Base-by-base conservation (phyloP, 2,888 invertebrate genomes). In the Ditula angustiorana region DNA sequence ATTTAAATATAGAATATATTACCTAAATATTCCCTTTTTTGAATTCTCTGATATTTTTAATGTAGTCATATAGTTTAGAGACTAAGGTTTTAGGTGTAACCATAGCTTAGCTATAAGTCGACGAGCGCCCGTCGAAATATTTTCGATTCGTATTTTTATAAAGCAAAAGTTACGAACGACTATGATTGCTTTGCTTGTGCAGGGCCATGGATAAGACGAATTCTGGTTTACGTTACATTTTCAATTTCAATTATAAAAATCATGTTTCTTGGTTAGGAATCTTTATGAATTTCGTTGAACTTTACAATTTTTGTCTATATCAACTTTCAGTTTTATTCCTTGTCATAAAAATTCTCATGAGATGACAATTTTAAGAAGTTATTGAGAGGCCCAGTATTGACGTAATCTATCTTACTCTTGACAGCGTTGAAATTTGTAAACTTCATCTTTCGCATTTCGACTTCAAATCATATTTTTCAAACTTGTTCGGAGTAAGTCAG, bases 101-200 rank as follows among this genome's bases (percentile, higher is more conserved):
- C 73, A 86, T 92, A 92, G 92, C 90, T 91, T 92, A 89, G 86
- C 79, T 78, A 82, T 89, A 88, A 90, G 88, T 84, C 83, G 90
- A 85, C 87, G 81, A 79, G 88, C 88, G 80, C 87, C 87, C 87
- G 92, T 92, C 89, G 81, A 88, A 80, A 90, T 91, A 92, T 91
- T 92, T 92, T 92, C 90, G 89, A 92, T 91, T 92, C 90, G 92
- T 92, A 90, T 92, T 92, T 92, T 92, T 91, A 90, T 91, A 91
- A 89, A 88, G 87, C 90, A 90, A 90, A 90, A 88, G 87, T 89
- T 90, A 88, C 90, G 92, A 92, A 90, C 83, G 92, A 88, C 79
- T 80, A 81, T 77, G 87, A 82, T 86, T 82, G 92, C 92, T 92
- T 92, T 89, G 92, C 92, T 92, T 92, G 86, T 82, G 89, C 90